These are phyloP conservation scores for Ascaphus truei DNA, from an alignment of 2,113 vertebrate genomes.

Conservation along the genomic window DNA sequence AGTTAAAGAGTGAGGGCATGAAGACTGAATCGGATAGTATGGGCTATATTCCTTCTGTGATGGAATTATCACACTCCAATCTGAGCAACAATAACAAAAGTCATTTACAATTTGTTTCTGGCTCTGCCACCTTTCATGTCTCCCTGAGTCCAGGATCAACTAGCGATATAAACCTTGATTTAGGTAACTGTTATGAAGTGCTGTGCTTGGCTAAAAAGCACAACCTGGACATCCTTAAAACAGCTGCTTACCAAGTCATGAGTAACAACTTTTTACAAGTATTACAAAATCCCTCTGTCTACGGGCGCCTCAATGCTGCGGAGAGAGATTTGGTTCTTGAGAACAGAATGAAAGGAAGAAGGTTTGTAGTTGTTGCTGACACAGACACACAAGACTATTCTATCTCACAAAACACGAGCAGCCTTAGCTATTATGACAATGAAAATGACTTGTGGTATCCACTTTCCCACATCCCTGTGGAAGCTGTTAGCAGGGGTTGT, in stretches of 20 bases:
- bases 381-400: conserved; percentile 61
- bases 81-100: background rate
- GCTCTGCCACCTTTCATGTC: conserved; percentile 49
- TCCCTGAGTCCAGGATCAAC: conserved; percentile 42
- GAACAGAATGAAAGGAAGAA: conserved; percentile 63
- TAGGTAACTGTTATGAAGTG: conserved; percentile 82
- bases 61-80: background rate
- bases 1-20: background rate
- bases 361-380: conserved; percentile 69
- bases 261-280: conserved; percentile 88
- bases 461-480: conserved; percentile 67
- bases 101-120: conserved; percentile 39
- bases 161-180: conserved; percentile 60
- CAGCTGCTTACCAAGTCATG: conserved; percentile 78
- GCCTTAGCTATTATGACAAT: conserved; percentile 78
- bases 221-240: conserved; percentile 53
- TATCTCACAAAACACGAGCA: conserved; percentile 39
- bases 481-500: conserved; percentile 74
- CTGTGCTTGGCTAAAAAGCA: conserved; percentile 71
- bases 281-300: conserved; percentile 71
- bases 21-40: background rate
- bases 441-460: conserved; percentile 68
- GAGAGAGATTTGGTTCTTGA: conserved; percentile 78
- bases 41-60: background rate
- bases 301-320: conserved; percentile 63